Evolutionary conservation across 2,113 vertebrate species (phyloP), one percentile per base, ranked within the genome.

Genomic region (Gallinago media): DNA sequence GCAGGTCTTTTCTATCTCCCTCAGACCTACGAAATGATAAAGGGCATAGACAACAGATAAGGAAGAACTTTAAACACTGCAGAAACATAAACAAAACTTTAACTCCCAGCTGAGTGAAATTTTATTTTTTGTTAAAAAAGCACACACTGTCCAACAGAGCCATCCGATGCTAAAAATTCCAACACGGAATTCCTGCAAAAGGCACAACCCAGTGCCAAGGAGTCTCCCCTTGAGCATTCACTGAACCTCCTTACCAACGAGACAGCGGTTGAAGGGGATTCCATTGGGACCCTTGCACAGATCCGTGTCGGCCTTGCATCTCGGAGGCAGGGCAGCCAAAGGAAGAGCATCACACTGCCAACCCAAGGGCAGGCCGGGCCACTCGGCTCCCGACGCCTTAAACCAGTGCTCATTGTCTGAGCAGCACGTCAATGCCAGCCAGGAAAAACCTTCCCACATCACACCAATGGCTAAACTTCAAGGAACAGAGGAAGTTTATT

Each of bases 351-450:
- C 67, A 59, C 25, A 26, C 67, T 84, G 90, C 67, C 88, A 93
- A 8, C 59, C 59, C 42, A 11, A 52, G 5, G 38, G 82, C 77
- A 92, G 81, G 59, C 54, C 67, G 20, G 50, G 78, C 85, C 72
- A 26, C 66, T 84, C 79, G 47, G 79, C 73, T 90, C 59, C 95
- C 63, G 85, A 94, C 92, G 93, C 87, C 81, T 85, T 92, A 68
- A 56, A 97, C 72, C 91, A 88, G 83, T 38, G 65, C 76, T 95
- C 82, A 92, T 74, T 96, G 90, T 94, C 96, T 61, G 52, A 92
- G 73, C n/a, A 92, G 76, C 38, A 86, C 74, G 59, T 63, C 94
- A 90, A 68, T 15, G 52, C 68, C 92, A 90, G 85, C 88, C 92
- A 94, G 92, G 61, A 95, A 95, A 90, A 93, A 80, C 90, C 88